Conservation (phyloP, 2,797 vertebrate species). For the Platalea minor region DNA sequence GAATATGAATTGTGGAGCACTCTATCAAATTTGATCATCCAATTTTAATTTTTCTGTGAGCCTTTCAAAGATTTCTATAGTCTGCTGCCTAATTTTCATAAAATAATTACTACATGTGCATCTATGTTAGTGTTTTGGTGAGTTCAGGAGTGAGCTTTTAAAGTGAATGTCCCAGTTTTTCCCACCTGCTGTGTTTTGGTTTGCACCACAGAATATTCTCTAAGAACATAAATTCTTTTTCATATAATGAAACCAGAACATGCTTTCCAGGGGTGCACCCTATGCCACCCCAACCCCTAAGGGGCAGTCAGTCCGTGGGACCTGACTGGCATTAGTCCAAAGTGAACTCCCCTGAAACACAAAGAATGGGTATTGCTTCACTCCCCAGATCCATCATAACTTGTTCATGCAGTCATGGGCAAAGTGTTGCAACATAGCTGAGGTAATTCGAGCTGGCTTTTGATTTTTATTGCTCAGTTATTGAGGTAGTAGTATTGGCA, state of each 20-base stretch:
- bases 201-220: neutral
- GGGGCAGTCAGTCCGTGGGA: neutral
- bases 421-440: neutral
- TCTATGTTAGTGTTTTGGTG: neutral
- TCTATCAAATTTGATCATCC: neutral
- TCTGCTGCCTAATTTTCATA: neutral
- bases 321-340: neutral
- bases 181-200: neutral
- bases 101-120: neutral
- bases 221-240: neutral
- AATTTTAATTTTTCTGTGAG: neutral
- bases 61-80: neutral
- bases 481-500: neutral
- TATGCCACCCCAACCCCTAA: fast-evolving
- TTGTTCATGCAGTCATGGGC: neutral
- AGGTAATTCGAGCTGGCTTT: neutral
- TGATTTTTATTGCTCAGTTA: neutral
- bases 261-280: neutral
- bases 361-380: neutral
- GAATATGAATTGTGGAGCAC: neutral
- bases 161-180: neutral
- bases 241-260: neutral
- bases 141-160: neutral
- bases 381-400: neutral
- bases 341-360: neutral